Evolutionary conservation across 2,797 vertebrate genomes (phyloP).

Genomic region (Anisognathus igniventris): DNA sequence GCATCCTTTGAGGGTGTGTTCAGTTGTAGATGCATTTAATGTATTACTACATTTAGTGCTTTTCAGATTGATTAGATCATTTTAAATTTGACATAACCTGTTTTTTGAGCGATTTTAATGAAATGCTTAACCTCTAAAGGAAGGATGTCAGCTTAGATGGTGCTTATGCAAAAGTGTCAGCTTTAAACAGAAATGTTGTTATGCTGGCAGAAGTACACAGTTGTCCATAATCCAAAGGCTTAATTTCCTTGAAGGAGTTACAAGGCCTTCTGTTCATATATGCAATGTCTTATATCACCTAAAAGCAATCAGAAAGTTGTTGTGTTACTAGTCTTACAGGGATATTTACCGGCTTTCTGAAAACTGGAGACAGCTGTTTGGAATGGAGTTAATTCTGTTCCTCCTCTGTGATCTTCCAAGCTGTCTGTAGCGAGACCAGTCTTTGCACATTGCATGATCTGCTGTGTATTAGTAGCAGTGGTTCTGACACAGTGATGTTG

Average conservation of each 20-base stretch:
- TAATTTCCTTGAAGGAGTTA: not conserved
- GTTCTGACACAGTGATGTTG: not conserved
- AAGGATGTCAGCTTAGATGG: not conserved
- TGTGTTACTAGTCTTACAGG: not conserved
- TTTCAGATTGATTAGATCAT: not conserved
- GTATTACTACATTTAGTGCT: not conserved
- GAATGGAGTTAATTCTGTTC: not conserved
- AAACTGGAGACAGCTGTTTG: not conserved
- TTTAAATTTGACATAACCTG: not conserved
- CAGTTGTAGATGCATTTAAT: not conserved
- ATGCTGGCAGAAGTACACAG: not conserved
- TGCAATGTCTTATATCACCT: not conserved
- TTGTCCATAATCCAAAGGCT: not conserved
- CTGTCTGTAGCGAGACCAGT: not conserved
- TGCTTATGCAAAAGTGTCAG: not conserved
- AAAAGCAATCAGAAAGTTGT: not conserved
- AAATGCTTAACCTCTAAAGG: not conserved
- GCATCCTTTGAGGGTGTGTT: not conserved
- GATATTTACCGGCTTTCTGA: not conserved
- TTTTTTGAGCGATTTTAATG: not conserved
- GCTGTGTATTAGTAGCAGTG: not conserved
- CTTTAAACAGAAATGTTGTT: not conserved
- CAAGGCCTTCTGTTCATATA: not conserved
- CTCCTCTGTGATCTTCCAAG: not conserved
- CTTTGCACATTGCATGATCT: rapidly evolving